A percentile compares a stretch with the other conserved stretches of the same genome.
Conservation (phyloP, 2,113 vertebrate species). For the Tamias sibiricus region DNA sequence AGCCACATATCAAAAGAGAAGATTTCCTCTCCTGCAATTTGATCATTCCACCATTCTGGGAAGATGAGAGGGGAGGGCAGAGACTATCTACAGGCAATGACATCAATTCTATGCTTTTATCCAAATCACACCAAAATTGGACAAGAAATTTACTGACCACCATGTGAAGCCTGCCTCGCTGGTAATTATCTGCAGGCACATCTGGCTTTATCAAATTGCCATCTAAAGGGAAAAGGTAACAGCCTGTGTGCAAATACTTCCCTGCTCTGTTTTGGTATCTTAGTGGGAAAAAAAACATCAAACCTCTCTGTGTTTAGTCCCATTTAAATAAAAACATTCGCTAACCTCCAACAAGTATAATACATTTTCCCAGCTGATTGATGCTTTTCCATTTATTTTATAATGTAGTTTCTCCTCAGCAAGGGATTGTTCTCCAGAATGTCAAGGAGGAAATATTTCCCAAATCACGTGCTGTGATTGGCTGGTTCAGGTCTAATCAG, state of each 20-base stretch:
- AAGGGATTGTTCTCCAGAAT: conserved; percentile 88
- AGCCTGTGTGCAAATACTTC: conserved; percentile 77
- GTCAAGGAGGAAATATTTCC: conserved; percentile 88
- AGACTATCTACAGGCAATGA: background rate
- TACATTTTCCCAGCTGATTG: conserved; percentile 87
- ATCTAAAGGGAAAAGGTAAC: conserved; percentile 60
- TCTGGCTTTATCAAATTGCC: conserved; percentile 66
- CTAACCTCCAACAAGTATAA: conserved; percentile 85
- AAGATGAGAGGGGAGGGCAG: background rate
- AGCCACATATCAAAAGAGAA: background rate
- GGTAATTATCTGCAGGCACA: conserved; percentile 29
- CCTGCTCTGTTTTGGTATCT: conserved; percentile 75
- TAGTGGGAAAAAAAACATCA: conserved; percentile 72
- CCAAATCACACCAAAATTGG: conserved; percentile 31
- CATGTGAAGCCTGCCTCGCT: conserved; percentile 53
- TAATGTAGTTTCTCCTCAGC: conserved; percentile 86
- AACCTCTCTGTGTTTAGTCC: conserved; percentile 74
- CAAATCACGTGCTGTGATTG: conserved; percentile 85
- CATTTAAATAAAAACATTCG: conserved; percentile 86
- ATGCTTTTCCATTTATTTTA: conserved; percentile 91
- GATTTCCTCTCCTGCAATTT: background rate
- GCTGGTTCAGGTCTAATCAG: conserved; percentile 85
- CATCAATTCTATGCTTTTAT: conserved; percentile 15
- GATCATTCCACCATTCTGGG: background rate
- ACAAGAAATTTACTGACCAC: conserved; percentile 58